phyloP scores from a whole-genome alignment of 1,140 invertebrate species.

The Hetaerina americana region DNA sequence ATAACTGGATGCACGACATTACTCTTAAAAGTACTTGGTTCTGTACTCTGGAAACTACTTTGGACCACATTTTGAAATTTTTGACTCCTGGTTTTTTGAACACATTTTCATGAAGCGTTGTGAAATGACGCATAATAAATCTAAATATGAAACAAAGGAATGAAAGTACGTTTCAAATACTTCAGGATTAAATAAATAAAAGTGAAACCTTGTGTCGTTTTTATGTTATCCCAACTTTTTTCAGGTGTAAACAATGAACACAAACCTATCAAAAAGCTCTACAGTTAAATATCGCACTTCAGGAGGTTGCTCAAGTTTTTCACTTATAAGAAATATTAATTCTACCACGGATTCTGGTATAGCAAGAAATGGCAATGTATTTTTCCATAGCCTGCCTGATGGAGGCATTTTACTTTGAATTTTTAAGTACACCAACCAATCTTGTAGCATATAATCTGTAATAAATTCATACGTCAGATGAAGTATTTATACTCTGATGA shows the following conservation, averaged over 20 bases:
- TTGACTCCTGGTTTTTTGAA: background rate
- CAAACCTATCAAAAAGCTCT: background rate
- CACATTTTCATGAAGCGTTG: background rate
- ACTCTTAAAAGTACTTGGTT: background rate
- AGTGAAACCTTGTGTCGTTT: background rate
- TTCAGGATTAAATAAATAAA: background rate
- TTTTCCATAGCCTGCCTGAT: background rate
- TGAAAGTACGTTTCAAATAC: background rate
- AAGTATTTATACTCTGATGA: background rate
- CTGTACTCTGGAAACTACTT: background rate
- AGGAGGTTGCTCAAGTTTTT: background rate
- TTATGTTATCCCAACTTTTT: background rate
- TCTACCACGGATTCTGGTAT: background rate
- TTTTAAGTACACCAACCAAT: background rate
- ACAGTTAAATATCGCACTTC: background rate
- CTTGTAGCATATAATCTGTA: background rate
- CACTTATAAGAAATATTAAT: background rate
- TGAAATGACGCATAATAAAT: background rate
- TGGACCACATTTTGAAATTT: background rate
- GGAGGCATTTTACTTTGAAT: background rate
- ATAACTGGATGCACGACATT: background rate
- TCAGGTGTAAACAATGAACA: background rate
- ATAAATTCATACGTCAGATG: background rate
- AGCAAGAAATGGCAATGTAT: background rate
- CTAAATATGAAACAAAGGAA: background rate